Base-by-base conservation (phyloP, 1,140 invertebrate species). In the Plutomurus gul region DNA sequence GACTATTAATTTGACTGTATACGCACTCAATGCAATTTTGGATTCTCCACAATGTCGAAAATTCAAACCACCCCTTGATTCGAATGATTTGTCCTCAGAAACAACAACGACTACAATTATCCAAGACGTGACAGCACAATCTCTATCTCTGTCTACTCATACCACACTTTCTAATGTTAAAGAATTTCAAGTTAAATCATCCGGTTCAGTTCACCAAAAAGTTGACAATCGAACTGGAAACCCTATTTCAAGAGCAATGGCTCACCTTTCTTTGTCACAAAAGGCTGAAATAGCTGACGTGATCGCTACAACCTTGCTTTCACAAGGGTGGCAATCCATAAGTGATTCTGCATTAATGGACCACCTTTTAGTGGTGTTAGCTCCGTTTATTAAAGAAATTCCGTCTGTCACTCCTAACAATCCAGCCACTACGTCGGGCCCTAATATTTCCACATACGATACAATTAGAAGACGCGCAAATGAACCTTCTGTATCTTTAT, bases 21-120 rank as follows among this genome's bases (percentile, higher is more conserved):
- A 71, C 43, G 74, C 46, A 27, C n/a, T 82, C 8, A 82, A 56
- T 77, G 56, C 56, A 39, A 71, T 82, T 25, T 60, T 82, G 56
- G 76, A 80, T 20, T 47, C 51, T 6, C 73, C 76, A 30, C 51
- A 71, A 27, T 82, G 82, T 49, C 76, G 81, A 49, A 70, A 80
- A 39, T 70, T 76, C 49, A 71, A 60, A 11, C 79, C 79, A 60
- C 18, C 74, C 1, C 25, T 51, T 27, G 51, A 33, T 70, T 11
- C 73, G 25, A 8, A 22, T 77, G n/a, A 1, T 8, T 16, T 39
- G 56, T 8, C 46, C 18, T 18, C 36, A 27, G 46, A n/a, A 18
- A 33, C 43, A 13, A n/a, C 33, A 46, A 20, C 25, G 18, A 6
- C 22, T 33, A 11, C 22, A 18, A 7, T 36, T 25, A 20, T n/a